A percentile compares a stretch with the other conserved stretches of the same genome.
Evolutionary conservation across 2,113 vertebrate species (phyloP).

Genomic region (Rousettus leschenaultii): DNA sequence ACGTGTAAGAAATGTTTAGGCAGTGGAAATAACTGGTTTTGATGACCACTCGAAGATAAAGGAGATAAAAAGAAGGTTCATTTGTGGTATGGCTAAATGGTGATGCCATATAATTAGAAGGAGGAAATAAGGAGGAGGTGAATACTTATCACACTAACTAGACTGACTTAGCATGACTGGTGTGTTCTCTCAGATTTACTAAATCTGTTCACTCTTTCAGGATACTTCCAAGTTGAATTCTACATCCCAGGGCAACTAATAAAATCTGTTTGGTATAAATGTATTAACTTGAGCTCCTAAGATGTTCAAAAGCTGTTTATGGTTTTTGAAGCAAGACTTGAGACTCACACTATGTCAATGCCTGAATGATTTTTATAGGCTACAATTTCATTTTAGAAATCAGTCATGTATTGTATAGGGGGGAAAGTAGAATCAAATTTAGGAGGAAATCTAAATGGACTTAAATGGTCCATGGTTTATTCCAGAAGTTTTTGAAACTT

Average conservation of each 20-base stretch:
- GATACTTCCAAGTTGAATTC: neutral
- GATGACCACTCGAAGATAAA: neutral
- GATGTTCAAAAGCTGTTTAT: slow-evolving; percentile 32
- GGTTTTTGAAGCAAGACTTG: slow-evolving; percentile 4
- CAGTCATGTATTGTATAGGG: neutral
- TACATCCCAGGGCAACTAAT: neutral
- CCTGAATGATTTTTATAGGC: slow-evolving; percentile 38
- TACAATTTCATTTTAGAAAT: slow-evolving; percentile 38
- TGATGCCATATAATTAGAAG: neutral
- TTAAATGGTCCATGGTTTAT: slow-evolving; percentile 23
- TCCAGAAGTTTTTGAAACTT: slow-evolving; percentile 14
- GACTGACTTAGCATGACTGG: neutral
- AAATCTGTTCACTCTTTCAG: neutral
- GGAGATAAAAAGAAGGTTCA: neutral
- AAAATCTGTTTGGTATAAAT: slow-evolving; percentile 10
- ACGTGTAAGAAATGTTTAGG: neutral
- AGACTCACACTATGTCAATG: neutral
- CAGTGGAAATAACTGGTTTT: neutral
- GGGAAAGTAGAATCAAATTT: slow-evolving; percentile 1
- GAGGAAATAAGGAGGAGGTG: neutral
- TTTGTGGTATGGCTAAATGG: neutral
- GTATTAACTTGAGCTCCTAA: neutral
- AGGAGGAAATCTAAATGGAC: neutral
- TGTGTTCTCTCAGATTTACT: neutral
- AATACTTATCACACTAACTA: neutral